Evolutionary conservation across 2,113 vertebrate species (phyloP).

Genomic region (Chloroceryle aenea): DNA sequence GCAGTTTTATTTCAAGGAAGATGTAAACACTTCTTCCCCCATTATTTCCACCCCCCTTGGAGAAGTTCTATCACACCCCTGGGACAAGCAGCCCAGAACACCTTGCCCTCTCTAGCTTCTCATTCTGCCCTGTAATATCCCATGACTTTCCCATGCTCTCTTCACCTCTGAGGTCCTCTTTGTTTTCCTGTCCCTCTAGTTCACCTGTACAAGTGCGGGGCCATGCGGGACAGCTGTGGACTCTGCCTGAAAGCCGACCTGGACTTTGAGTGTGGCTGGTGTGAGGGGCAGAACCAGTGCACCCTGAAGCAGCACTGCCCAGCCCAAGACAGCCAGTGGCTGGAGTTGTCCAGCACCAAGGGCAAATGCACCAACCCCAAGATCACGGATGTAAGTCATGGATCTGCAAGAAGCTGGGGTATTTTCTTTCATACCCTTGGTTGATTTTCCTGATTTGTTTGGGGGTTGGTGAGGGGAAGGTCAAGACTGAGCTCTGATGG

Average conservation of each 20-base stretch:
- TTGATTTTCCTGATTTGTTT: not conserved
- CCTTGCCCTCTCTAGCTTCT: too few species aligned
- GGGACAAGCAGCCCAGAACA: accelerated
- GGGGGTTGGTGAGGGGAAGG: not conserved
- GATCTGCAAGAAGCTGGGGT: constrained; percentile 3
- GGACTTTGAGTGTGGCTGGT: constrained; percentile 95
- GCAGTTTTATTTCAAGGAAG: not conserved
- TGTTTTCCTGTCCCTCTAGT: constrained; percentile 76
- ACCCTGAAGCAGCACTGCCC: constrained; percentile 94
- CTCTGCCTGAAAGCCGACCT: constrained; percentile 96
- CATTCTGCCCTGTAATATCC: too few species aligned
- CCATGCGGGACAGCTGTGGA: constrained; percentile 93
- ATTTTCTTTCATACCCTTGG: not conserved
- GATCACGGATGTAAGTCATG: constrained; percentile 89
- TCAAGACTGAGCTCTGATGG: not conserved
- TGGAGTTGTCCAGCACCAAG: constrained; percentile 89
- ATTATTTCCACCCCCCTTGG: accelerated
- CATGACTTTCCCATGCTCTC: accelerated
- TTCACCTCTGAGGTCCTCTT: not conserved
- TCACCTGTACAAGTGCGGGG: constrained; percentile 96
- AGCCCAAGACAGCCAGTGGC: constrained; percentile 88
- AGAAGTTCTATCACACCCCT: not conserved
- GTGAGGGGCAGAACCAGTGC: constrained; percentile 90
- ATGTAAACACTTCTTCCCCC: accelerated
- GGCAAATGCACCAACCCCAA: constrained; percentile 96